phyloP scores from a whole-genome alignment of 2,113 vertebrate species.

The Pipa parva region DNA sequence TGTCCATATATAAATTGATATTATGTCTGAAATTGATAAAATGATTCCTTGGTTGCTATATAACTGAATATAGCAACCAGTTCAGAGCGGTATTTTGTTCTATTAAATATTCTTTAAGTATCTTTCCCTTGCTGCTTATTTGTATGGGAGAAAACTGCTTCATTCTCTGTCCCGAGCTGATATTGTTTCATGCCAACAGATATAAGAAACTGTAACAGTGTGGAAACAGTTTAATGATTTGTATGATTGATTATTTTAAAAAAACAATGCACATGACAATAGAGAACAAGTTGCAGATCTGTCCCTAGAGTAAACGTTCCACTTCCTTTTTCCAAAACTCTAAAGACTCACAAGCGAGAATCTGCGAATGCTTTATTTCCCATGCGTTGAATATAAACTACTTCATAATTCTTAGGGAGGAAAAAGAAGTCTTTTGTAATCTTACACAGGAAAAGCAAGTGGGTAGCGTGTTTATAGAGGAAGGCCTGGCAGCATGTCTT shows the following conservation, averaged over 20 bases:
- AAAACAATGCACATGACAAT: conserved; percentile 21
- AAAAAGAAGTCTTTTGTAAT: conserved; percentile 27
- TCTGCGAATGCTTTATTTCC: conserved; percentile 15
- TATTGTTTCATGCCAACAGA: conserved; percentile 1
- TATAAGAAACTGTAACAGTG: neutral
- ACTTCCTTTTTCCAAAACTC: conserved; percentile 23
- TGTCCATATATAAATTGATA: no score
- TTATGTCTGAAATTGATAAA: no score
- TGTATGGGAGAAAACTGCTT: no score
- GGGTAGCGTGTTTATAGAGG: conserved; percentile 26
- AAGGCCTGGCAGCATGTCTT: conserved; percentile 4
- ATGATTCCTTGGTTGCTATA: no score
- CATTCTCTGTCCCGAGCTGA: conserved; percentile 1
- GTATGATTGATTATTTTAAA: conserved; percentile 26
- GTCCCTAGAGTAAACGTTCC: conserved; percentile 22
- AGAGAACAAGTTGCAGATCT: conserved; percentile 31
- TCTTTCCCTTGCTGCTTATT: no score
- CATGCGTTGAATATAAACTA: conserved; percentile 22
- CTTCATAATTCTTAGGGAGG: conserved; percentile 23
- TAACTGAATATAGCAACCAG: no score
- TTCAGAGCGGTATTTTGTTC: no score
- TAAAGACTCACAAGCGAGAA: conserved; percentile 20
- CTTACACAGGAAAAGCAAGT: conserved; percentile 27
- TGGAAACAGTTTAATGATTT: conserved; percentile 34
- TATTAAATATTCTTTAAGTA: no score